Base-by-base conservation (phyloP, 2,797 vertebrate species). In the Mionectes olivaceus region DNA sequence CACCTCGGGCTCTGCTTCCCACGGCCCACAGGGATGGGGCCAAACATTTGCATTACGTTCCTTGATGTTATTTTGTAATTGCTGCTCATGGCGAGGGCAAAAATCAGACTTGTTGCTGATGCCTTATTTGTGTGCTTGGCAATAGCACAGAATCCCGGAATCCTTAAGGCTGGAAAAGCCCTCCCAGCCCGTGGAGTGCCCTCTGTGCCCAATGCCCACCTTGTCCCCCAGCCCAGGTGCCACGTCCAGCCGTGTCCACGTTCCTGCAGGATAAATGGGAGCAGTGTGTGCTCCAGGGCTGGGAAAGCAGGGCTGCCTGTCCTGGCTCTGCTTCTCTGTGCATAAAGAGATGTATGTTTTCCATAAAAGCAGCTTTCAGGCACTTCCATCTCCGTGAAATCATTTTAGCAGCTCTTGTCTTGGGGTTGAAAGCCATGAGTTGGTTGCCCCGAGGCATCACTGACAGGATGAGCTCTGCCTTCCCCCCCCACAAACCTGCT, bases 1-100 rank as follows among this genome's bases (percentile, higher is more conserved):
- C 69, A 39, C 78, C 52, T 44, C 44, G 24, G 95, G 81, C 73
- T 90, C 27, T 41, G 56, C 87, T 89, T 73, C 64, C 94, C 89
- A 69, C 43, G 32, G 73, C 47, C 81, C 32, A 15, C 59, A 39
- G 76, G 27, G 37, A 19, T 53, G 24, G 63, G 55, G 53, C 68
- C 91, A 49, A 28, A 39, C 57, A 16, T 47, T 25, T 10, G 55
- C 22, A 15, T 7, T 5, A 14, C 10, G 14, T 25, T 35, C 21
- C 50, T 71, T 44, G 30, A 76, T 33, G 10, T n/a, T 30, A 9
- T 67, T 91, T 84, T n/a, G 25, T 39, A 56, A 64, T 41, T 84
- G 49, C 41, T 84, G 78, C 57, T 86, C 43, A 8, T 2, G 53
- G 11, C 41, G 53, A 82, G 46, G 47, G 11, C 6, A 37, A 41